These are phyloP conservation scores for Scaptomyza caliginosa DNA, from an alignment of 2,888 invertebrate genomes.

Conservation along the genomic window DNA sequence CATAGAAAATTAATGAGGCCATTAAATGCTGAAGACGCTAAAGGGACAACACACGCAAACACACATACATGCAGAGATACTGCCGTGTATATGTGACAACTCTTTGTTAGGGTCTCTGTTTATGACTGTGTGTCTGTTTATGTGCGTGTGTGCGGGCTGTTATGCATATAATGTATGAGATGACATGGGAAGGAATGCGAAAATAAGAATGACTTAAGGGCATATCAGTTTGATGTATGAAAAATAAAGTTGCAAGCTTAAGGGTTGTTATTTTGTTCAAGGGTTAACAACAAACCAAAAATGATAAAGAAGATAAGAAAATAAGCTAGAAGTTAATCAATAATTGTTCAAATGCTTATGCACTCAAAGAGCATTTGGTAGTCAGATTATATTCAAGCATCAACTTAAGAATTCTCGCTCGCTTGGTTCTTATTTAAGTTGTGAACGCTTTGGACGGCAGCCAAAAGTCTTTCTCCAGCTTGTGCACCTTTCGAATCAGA, in stretches of 20 bases:
- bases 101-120: conserved; percentile 67
- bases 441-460: conserved; percentile 44
- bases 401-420: conserved; percentile 13
- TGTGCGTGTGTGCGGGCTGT: conserved; percentile 42
- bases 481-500: conserved; percentile 59
- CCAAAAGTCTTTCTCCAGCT: conserved; percentile 54
- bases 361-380: conserved; percentile 23
- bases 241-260: background rate
- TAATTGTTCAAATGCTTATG: too few species aligned
- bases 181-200: conserved; percentile 30
- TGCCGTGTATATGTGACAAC: conserved; percentile 53
- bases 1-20: conserved; percentile 81
- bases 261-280: too few species aligned
- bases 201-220: conserved; percentile 8
- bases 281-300: too few species aligned
- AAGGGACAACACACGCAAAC: conserved; percentile 61
- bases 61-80: conserved; percentile 19
- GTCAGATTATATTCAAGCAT: background rate
- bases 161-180: conserved; percentile 49
- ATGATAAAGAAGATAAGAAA: too few species aligned
- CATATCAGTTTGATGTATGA: conserved; percentile 15
- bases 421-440: conserved; percentile 62
- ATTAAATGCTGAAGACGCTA: conserved; percentile 77
- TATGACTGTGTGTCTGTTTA: conserved; percentile 54
- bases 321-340: background rate